Evolutionary conservation across 2,113 vertebrate genomes (phyloP).

Genomic region (Anolis sagrei): DNA sequence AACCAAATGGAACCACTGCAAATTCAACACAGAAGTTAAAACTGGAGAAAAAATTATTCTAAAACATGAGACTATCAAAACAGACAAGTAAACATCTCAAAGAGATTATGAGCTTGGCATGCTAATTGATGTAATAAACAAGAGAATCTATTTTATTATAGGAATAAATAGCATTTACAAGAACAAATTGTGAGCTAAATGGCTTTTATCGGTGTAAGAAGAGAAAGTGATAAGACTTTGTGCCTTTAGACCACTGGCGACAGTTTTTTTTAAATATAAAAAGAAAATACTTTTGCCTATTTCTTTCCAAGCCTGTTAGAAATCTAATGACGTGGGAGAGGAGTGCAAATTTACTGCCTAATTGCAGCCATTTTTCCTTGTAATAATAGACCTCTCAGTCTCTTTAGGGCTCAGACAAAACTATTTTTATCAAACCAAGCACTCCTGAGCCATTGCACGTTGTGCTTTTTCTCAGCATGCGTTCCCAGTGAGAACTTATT

Average conservation of each 20-base stretch:
- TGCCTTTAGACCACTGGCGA: conserved; percentile 24
- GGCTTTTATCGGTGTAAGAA: background rate
- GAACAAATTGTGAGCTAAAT: background rate
- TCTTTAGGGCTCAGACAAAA: conserved; percentile 44
- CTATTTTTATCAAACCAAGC: conserved; percentile 34
- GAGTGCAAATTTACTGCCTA: conserved; percentile 2
- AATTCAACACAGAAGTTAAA: conserved; percentile 20
- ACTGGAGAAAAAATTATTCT: conserved; percentile 18
- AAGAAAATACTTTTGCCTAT: conserved; percentile 15
- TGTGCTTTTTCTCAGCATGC: conserved; percentile 30
- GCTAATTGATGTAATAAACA: background rate
- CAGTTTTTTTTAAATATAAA: conserved; percentile 33
- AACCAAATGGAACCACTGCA: conserved; percentile 2
- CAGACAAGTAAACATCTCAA: background rate
- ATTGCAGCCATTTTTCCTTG: conserved; percentile 34
- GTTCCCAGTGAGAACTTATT: conserved; percentile 48
- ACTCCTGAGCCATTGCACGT: conserved; percentile 30
- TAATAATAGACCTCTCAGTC: conserved; percentile 49
- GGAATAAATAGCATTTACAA: conserved; percentile 31
- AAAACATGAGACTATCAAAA: conserved; percentile 40
- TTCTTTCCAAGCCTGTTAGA: conserved; percentile 37
- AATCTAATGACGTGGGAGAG: background rate
- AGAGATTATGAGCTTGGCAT: conserved; percentile 30
- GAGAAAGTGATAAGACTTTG: conserved; percentile 4
- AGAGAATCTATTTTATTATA: conserved; percentile 31